phyloP scores from a whole-genome alignment of 2,888 invertebrate species.

The Spodoptera exigua region DNA sequence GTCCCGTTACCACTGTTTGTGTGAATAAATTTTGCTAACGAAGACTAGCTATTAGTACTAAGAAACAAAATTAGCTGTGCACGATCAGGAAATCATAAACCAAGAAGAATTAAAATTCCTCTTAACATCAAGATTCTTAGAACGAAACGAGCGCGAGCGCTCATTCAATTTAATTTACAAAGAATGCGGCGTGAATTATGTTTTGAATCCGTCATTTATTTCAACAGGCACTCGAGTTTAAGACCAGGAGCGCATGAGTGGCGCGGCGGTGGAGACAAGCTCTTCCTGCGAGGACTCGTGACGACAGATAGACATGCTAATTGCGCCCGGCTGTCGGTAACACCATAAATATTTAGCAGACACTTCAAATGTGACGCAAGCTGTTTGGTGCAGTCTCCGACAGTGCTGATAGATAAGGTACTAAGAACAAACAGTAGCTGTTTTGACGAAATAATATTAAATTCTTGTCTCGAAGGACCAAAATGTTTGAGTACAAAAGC shows the following conservation, averaged over 20 bases:
- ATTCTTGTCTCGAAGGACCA: constrained; percentile 9
- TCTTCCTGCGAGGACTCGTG: constrained; percentile 51
- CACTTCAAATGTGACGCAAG: constrained; percentile 53
- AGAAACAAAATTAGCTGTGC: constrained; percentile 43
- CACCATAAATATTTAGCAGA: constrained; percentile 63
- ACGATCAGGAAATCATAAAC: constrained; percentile 52
- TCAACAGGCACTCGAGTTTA: constrained; percentile 53
- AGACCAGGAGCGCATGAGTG: constrained; percentile 56
- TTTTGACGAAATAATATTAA: constrained; percentile 22
- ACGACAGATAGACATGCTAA: constrained; percentile 65
- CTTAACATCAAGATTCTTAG: constrained; percentile 38
- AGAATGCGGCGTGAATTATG: constrained; percentile 51
- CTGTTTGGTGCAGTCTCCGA: constrained; percentile 24
- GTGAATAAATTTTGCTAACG: constrained; percentile 21
- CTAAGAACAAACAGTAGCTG: constrained; percentile 21
- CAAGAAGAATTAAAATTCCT: constrained; percentile 42
- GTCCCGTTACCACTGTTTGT: constrained; percentile 9
- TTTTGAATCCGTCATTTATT: constrained; percentile 50
- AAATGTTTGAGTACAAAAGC: constrained; percentile 11
- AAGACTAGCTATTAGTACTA: no score
- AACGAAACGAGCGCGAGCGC: constrained; percentile 42
- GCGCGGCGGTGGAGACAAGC: constrained; percentile 37
- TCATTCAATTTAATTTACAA: constrained; percentile 49
- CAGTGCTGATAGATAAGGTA: constrained; percentile 32
- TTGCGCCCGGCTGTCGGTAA: constrained; percentile 56